Conservation (phyloP, 2,113 vertebrate genomes). For the Onychostoma macrolepis region DNA sequence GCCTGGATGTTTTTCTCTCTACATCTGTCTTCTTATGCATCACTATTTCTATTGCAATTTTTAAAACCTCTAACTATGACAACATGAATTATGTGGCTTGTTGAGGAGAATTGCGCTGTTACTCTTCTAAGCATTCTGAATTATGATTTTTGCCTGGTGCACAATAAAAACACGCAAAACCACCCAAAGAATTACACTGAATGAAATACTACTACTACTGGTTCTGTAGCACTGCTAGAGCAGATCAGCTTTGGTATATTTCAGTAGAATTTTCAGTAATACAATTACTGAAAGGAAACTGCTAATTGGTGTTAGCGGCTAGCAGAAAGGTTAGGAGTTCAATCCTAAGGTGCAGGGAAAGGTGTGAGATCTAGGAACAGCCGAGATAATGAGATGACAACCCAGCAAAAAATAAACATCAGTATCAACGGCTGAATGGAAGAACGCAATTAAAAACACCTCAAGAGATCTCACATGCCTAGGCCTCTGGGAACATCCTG, state of each 20-base stretch:
- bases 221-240: neutral
- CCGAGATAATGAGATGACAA: slow-evolving; percentile 30
- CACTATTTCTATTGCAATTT: neutral
- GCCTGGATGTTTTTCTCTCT: too few species aligned
- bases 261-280: slow-evolving; percentile 17
- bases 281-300: neutral
- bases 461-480: neutral
- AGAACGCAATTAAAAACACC: neutral
- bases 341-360: neutral
- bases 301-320: slow-evolving; percentile 23
- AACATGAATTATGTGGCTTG: neutral
- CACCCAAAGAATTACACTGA: neutral
- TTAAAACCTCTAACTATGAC: neutral
- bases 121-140: neutral
- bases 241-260: neutral
- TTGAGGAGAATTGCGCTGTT: neutral
- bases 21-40: neutral
- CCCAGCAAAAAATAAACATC: slow-evolving; percentile 18
- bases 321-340: slow-evolving; percentile 27
- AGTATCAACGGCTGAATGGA: neutral
- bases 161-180: neutral
- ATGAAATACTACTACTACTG: neutral
- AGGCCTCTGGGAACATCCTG: slow-evolving; percentile 27
- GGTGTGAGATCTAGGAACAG: neutral
- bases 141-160: neutral